Evolutionary conservation across 1,140 invertebrate genomes (phyloP).

Genomic region (Laupala kohalensis): DNA sequence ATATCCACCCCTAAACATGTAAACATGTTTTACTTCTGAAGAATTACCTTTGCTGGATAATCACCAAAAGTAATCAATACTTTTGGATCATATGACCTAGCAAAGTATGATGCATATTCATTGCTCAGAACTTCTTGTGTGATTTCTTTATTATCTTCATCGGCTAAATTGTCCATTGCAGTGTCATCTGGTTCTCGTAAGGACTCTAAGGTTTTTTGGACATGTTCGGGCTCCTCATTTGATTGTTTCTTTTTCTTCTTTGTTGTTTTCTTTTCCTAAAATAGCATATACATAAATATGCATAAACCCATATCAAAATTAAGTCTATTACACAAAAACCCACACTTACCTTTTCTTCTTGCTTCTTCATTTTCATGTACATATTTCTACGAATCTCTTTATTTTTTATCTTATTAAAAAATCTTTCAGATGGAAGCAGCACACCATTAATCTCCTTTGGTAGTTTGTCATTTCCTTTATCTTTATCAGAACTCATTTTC

Average conservation of each 20-base stretch:
- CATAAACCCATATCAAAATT: not conserved
- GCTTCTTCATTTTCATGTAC: not conserved
- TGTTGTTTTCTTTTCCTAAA: not conserved
- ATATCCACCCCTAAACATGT: too few species aligned
- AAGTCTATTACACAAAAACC: not conserved
- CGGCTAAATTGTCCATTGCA: slow-evolving; percentile 60
- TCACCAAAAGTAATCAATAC: slow-evolving; percentile 88
- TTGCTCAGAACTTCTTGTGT: slow-evolving; percentile 64
- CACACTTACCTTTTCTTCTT: not conserved
- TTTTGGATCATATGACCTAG: slow-evolving; percentile 77
- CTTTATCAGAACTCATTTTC: not conserved
- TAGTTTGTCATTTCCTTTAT: not conserved
- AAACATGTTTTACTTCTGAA: not conserved
- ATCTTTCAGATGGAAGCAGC: not conserved
- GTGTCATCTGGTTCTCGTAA: slow-evolving; percentile 86
- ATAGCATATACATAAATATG: not conserved
- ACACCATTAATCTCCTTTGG: not conserved
- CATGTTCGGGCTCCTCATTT: not conserved
- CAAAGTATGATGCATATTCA: slow-evolving; percentile 79
- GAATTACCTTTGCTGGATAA: slow-evolving; percentile 60
- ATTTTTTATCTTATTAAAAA: not conserved
- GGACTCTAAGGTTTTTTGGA: slow-evolving; percentile 84
- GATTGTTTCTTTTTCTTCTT: not conserved
- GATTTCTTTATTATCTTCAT: slow-evolving; percentile 28
- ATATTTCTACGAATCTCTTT: not conserved